Evolutionary conservation across 2,888 invertebrate genomes (phyloP), one percentile per base, ranked within the genome.

Genomic region (Omphaloscelis lunosa): DNA sequence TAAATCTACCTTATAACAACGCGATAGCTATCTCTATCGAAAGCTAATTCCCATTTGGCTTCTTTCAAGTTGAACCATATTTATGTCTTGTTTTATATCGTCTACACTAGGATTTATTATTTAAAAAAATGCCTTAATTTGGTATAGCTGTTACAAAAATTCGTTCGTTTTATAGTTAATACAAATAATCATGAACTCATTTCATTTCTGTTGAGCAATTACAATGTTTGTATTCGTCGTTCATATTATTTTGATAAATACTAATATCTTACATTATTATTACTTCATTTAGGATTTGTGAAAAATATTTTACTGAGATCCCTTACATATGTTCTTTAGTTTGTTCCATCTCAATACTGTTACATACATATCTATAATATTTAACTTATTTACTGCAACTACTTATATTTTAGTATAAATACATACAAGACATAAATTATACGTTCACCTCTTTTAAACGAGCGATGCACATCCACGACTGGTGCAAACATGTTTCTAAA

Each of bases 1-100:
- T 87, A 78, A 75, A 78, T 79, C 82, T 89, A 89, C 58, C 80
- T 83, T 87, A 84, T 88, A 90, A 89, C 88, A 90, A 93, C 84
- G 84, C 83, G 75, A 88, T 89, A 90, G 83, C 83, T 85, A 79
- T 77, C 70, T 77, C 90, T 94, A 93, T 89, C 87, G 91, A 95
- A 95, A 96, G 94, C 95, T 96, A 95, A 92, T 93, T 93, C 91
- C 94, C 92, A 95, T 96, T 96, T 96, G 96, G 96, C 96, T 96
- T 96, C 96, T 96, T 96, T 96, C 94, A 96, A 96, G 96, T 96
- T 96, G 96, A 96, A 96, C 96, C 92, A 94, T 93, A 94, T 93
- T 96, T 95, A 96, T 95, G 96, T 96, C 96, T 96, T 96, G 96
- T 93, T 87, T 90, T 91, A 91, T 92, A 91, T 92, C 91, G 90